phyloP scores from a whole-genome alignment of 1,140 invertebrate genomes.

The Magallana gigas region DNA sequence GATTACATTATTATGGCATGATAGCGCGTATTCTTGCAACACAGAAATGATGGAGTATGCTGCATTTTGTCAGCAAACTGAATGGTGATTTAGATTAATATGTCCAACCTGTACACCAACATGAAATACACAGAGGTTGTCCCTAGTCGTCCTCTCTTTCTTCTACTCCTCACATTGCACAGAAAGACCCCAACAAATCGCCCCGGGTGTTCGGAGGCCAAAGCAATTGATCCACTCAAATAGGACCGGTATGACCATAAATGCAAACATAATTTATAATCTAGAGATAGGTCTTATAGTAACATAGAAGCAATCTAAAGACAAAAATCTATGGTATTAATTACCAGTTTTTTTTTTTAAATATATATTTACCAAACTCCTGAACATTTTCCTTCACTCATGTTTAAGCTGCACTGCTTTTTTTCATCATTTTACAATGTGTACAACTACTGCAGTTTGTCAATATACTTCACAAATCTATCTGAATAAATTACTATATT shows the following conservation, averaged over 20 bases:
- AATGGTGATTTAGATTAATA: not conserved
- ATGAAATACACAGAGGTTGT: not conserved
- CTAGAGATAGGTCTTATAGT: too few species aligned
- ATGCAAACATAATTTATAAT: too few species aligned
- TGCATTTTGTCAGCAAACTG: slow-evolving; percentile 37
- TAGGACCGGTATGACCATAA: not conserved
- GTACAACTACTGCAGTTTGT: not conserved
- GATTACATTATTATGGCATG: too few species aligned
- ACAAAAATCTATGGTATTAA: too few species aligned
- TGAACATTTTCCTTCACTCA: too few species aligned
- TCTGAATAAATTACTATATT: not conserved
- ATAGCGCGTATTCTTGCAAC: not conserved
- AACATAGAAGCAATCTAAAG: too few species aligned
- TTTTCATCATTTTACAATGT: too few species aligned
- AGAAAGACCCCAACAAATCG: not conserved
- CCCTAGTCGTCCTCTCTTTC: not conserved
- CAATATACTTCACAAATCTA: not conserved
- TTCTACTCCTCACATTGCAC: slow-evolving; percentile 5
- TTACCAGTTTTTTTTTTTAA: too few species aligned
- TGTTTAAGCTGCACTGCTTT: too few species aligned
- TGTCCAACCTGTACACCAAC: slow-evolving; percentile 17
- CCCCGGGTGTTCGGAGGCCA: not conserved
- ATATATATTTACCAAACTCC: too few species aligned
- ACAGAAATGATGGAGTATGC: not conserved
- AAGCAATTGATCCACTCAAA: not conserved